Evolutionary conservation across 2,113 vertebrate genomes (phyloP), one percentile per base, ranked within the genome.

Genomic region (Tetrax tetrax): DNA sequence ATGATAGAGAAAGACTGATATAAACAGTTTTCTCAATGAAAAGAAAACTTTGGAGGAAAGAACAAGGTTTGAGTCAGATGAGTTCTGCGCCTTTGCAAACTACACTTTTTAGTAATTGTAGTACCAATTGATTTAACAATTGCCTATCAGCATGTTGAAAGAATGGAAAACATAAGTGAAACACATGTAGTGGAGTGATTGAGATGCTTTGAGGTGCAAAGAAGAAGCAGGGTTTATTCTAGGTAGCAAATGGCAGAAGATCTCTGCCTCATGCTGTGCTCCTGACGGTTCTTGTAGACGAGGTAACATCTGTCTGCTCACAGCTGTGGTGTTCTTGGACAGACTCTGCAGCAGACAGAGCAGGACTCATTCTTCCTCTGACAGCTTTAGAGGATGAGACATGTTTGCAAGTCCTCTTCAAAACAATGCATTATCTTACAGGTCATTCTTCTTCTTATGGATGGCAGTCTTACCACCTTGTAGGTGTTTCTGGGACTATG

Each of bases 161-260:
- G 28, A 65, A 53, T 59, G 17, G 41, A 57, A 78, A 81, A 66
- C 1, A 1, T 28, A 23, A 10, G 15, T 15, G 59, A 87, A 29
- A 72, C 7, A 57, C 2, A 2, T 7, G 5, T 33, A 71, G 1
- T 11, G 2, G 23, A 48, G 18, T 48, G 15, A 48, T 3, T 50
- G 65, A 85, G 45, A 53, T 29, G 4, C 16, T 16, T 61, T 45
- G 61, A 84, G 38, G 27, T 35, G 35, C 37, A 64, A 68, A 60
- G 66, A 68, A 60, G 66, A n/a, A 87, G 7, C 29, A 68, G 20
- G 25, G 19, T 0, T 82, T 11, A n/a, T 48, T 54, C 47, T 18
- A 41, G 28, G n/a, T 47, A 41, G 48, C 7, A 50, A 79, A 64
- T 3, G 7, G 13, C 10, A 31, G 23, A 83, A 72, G 41, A 74